Base-by-base conservation (phyloP, 1,140 invertebrate genomes). In the Pissodes strobi region DNA sequence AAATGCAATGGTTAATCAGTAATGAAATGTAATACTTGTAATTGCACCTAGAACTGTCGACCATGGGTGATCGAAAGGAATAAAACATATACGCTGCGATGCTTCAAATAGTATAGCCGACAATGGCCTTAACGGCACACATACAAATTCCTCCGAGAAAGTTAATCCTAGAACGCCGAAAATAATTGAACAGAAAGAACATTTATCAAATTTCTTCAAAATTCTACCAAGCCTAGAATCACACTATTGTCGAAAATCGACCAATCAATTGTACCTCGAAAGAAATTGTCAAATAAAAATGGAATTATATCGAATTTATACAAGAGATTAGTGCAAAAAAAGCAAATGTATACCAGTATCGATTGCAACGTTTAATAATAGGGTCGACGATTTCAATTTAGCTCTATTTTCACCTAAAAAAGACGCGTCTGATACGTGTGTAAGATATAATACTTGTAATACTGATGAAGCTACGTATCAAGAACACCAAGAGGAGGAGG, bases 161-260 rank as follows among this genome's bases (percentile, higher is more conserved):
- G 10, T 9, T 23, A 48, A 52, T 17, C 15, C 6, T 21, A 51
- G 19, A n/a, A n/a, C 17, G 12, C 21, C 2, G 13, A 43, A 27
- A 39, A 27, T 21, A 43, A 12, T 12, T 21, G 38, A 39, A 62
- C 9, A 62, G 15, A 52, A 38, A 13, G 13, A 55, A 37, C 34
- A n/a, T 22, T 5, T 55, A 37, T 53, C 27, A 55, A 22, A 37
- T 25, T 71, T 66, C 64, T 68, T 73, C 17, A 63, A 51, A 25
- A 34, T 19, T 2, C 23, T 72, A 37, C 69, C 69, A 39, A 75
- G 73, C 62, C 23, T 74, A 21, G 70, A 71, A 18, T 74, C 74
- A 12, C 72, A 73, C n/a, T n/a, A n/a, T n/a, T n/a, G n/a, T n/a
- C n/a, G n/a, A n/a, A n/a, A n/a, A n/a, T n/a, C n/a, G n/a, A 66